A percentile compares a stretch with the other conserved stretches of the same genome.
Evolutionary conservation across 2,888 invertebrate genomes (phyloP).

Genomic region (Lysandra coridon): DNA sequence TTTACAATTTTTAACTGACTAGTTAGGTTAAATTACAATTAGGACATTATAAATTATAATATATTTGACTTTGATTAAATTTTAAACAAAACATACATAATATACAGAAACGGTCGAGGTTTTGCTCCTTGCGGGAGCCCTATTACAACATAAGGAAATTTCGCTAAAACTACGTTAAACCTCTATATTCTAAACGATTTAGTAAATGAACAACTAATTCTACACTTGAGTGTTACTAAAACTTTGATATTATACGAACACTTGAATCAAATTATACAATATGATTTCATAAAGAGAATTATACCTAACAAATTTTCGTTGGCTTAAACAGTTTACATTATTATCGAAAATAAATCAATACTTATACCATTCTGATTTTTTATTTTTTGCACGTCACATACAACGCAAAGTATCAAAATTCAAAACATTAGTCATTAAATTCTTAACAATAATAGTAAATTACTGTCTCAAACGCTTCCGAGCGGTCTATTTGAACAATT

Average conservation of each 20-base stretch:
- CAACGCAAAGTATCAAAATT: background rate
- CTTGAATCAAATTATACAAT: background rate
- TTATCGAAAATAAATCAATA: background rate
- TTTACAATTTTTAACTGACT: background rate
- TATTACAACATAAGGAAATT: background rate
- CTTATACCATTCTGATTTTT: background rate
- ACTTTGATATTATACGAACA: conserved; percentile 8
- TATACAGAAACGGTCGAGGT: background rate
- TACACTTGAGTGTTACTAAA: background rate
- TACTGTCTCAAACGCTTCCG: background rate
- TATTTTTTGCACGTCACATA: background rate
- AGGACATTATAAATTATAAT: background rate
- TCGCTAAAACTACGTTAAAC: background rate
- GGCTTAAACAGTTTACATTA: background rate
- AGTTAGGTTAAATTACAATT: background rate
- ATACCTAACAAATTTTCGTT: background rate
- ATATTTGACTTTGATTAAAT: background rate
- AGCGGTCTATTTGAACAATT: conserved; percentile 17
- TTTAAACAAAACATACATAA: background rate
- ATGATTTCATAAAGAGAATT: background rate
- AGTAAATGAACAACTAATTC: background rate
- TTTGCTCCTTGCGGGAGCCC: background rate
- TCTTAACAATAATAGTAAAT: conserved; percentile 6
- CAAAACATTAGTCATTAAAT: background rate
- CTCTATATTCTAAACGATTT: background rate